phyloP scores from a whole-genome alignment of 53 echinoderm and acorn worm genomes.

The Zoroaster sp. region DNA sequence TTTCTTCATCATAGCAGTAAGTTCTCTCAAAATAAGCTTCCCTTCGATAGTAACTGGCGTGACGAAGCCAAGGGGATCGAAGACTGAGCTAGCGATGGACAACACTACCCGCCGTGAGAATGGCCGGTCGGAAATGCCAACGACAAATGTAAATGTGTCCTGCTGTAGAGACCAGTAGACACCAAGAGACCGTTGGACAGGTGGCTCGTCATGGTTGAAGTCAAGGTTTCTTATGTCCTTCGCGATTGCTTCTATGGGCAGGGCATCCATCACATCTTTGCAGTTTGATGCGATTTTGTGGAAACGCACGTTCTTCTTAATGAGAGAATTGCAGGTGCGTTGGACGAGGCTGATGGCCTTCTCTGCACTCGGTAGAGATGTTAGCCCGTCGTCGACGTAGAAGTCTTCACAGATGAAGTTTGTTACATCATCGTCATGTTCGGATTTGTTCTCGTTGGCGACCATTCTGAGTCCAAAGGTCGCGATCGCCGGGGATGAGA shows the following conservation, averaged over 20 bases:
- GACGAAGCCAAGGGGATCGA: constrained; percentile 54
- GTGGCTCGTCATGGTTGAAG: neutral
- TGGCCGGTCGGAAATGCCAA: constrained; percentile 20
- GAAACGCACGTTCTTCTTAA: constrained; percentile 45
- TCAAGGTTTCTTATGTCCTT: constrained; percentile 29
- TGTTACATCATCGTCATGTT: neutral
- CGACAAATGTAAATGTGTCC: constrained; percentile 25
- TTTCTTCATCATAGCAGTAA: neutral
- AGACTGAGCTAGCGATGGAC: constrained; percentile 32
- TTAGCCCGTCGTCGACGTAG: constrained; percentile 71
- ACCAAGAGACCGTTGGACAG: constrained; percentile 27
- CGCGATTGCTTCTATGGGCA: constrained; percentile 23
- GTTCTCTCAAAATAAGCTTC: neutral
- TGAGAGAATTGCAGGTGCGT: constrained; percentile 3
- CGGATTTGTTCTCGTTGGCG: constrained; percentile 25
- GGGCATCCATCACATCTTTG: constrained; percentile 30
- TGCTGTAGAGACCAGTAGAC: constrained; percentile 22
- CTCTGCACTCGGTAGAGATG: neutral
- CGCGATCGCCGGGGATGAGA: constrained; percentile 69
- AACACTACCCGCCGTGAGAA: constrained; percentile 43
- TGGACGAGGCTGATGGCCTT: neutral
- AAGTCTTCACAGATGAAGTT: constrained; percentile 46
- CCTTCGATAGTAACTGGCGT: no score
- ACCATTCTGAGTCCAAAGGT: constrained; percentile 59
- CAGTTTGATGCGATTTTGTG: constrained; percentile 69